Evolutionary conservation across 1,140 invertebrate species (phyloP).

Genomic region (Aphis craccivora): DNA sequence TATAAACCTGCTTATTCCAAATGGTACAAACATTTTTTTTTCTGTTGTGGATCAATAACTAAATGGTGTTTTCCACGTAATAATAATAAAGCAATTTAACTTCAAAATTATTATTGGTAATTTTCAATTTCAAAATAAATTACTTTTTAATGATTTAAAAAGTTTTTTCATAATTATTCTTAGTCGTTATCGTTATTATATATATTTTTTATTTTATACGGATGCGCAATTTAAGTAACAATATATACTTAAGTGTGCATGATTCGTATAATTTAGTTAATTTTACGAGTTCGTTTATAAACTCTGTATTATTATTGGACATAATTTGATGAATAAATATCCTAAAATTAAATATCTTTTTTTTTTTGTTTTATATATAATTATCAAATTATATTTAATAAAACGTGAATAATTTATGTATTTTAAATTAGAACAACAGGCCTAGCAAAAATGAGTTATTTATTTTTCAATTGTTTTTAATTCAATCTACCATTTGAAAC

Average conservation of each 20-base stretch:
- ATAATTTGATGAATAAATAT: background rate
- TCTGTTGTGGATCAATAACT: background rate
- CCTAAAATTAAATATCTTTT: background rate
- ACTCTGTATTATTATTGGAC: background rate
- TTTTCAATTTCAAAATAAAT: background rate
- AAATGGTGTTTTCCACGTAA: background rate
- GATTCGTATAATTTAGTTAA: background rate
- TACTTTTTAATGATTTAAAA: background rate
- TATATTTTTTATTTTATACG: no score
- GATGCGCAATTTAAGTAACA: background rate
- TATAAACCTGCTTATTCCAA: background rate
- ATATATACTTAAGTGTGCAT: background rate
- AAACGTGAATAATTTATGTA: background rate
- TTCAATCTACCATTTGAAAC: background rate
- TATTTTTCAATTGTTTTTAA: background rate
- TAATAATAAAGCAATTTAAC: background rate
- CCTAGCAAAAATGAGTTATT: background rate
- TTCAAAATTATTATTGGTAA: background rate
- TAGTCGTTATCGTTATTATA: background rate
- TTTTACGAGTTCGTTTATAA: background rate
- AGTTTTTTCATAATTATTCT: background rate
- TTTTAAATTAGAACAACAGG: background rate
- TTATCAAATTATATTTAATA: background rate
- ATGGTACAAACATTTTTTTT: background rate
- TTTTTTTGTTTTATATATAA: conserved; percentile 4